Percentiles rank a stretch among this genome's conserved stretches.
phyloP scores from a whole-genome alignment of 2,797 vertebrate genomes.

The Halcyon leucocephala region DNA sequence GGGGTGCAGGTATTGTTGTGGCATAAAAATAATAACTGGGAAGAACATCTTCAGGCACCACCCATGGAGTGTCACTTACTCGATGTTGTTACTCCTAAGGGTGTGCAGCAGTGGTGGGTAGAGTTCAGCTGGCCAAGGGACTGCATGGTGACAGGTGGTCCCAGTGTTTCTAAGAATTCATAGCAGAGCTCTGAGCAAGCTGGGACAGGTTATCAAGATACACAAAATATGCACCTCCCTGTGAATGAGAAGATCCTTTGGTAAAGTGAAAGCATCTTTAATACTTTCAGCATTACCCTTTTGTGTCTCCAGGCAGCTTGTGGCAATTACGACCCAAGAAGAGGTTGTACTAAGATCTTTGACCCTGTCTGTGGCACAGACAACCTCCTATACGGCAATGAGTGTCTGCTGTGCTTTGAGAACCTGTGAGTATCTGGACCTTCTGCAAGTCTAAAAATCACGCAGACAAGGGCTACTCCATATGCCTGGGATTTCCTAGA shows the following conservation, averaged over 20 bases:
- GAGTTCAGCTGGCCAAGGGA: neutral
- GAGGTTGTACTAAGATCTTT: conserved; percentile 31
- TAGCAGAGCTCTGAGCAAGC: neutral
- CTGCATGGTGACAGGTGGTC: neutral
- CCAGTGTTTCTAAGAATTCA: neutral
- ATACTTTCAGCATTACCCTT: neutral
- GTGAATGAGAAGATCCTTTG: neutral
- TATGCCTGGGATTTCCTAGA: conserved; percentile 43
- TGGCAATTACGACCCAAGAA: neutral
- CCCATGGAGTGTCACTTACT: neutral
- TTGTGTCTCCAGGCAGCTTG: conserved; percentile 49
- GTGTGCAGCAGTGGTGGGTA: neutral
- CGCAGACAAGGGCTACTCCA: rapidly evolving
- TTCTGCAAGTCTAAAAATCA: neutral
- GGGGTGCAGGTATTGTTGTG: neutral
- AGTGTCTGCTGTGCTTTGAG: conserved; percentile 54
- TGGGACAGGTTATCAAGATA: neutral
- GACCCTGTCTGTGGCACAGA: conserved; percentile 69
- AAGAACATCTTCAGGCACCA: neutral
- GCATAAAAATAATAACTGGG: neutral
- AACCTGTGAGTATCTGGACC: conserved; percentile 53
- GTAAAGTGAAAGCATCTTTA: neutral
- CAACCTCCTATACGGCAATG: conserved; percentile 11
- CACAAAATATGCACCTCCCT: neutral
- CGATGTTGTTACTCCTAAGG: neutral